These are phyloP conservation scores for Sclerodermus sp. DNA, from an alignment of 2,888 invertebrate species.

Conservation along the genomic window DNA sequence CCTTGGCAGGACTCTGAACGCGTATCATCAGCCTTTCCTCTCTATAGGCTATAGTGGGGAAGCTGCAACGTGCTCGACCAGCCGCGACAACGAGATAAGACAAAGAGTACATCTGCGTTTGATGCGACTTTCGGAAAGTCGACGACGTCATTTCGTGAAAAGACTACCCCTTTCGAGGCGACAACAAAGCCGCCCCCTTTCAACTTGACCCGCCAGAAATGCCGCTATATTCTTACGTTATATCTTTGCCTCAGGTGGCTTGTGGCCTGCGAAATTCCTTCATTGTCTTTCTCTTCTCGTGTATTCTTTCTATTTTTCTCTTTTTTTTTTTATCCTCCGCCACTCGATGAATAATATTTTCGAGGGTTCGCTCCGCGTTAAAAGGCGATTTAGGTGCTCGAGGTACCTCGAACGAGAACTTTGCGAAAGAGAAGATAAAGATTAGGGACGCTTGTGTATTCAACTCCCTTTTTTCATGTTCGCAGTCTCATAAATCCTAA, in stretches of 20 bases:
- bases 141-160: constrained; percentile 2
- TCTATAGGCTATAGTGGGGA: too few species aligned
- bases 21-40: too few species aligned
- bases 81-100: constrained; percentile 29
- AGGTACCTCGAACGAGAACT: not conserved
- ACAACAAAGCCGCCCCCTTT: constrained; percentile 15
- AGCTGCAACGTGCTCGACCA: constrained; percentile 25
- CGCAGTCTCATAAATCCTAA: too few species aligned
- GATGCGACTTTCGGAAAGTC: constrained; percentile 14
- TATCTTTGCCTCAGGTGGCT: constrained; percentile 17
- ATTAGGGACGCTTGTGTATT: too few species aligned
- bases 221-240: constrained; percentile 17
- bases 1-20: constrained; percentile 16
- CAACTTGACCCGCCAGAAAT: not conserved
- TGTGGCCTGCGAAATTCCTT: constrained; percentile 8
- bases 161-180: constrained; percentile 9
- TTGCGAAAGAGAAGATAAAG: too few species aligned
- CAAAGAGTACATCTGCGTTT: constrained; percentile 18
- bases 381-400: constrained; percentile 23
- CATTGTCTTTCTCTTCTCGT: not conserved
- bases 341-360: constrained; percentile 20
- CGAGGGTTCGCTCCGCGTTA: constrained; percentile 21
- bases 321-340: constrained; percentile 1
- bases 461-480: too few species aligned
- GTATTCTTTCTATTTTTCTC: too few species aligned